Percentiles rank a stretch among this genome's conserved stretches.
These are phyloP conservation scores for Perognathus longimembris DNA, from an alignment of 2,113 vertebrate species.

Conservation along the genomic window DNA sequence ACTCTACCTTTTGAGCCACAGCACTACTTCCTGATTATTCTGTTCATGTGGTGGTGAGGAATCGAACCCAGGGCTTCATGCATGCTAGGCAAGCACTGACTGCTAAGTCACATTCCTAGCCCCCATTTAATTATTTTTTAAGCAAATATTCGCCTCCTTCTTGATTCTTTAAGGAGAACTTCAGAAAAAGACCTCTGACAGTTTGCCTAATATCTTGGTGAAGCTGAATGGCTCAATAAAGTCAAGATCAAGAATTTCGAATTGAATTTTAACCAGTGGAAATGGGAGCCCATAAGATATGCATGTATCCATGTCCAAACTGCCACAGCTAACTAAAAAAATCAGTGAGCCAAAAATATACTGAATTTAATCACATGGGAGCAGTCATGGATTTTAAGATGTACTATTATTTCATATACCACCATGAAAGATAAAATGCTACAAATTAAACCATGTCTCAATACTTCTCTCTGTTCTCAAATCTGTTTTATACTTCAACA, in stretches of 20 bases:
- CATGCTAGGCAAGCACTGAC: too few relatives aligned
- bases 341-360: background rate
- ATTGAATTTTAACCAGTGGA: background rate
- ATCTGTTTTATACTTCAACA: background rate
- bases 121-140: constrained; percentile 19
- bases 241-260: background rate
- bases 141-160: background rate
- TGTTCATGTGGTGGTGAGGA: too few relatives aligned
- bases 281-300: background rate
- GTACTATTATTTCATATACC: background rate
- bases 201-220: background rate
- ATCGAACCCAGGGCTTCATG: too few relatives aligned
- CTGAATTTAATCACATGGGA: constrained; percentile 2
- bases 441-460: background rate
- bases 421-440: background rate
- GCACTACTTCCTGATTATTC: too few relatives aligned
- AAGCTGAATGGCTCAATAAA: background rate
- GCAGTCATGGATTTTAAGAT: background rate
- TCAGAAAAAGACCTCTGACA: background rate
- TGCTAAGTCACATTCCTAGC: too few relatives aligned
- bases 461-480: background rate
- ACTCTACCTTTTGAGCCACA: too few relatives aligned
- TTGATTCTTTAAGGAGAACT: background rate
- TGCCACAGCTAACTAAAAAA: background rate
- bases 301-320: background rate